These are phyloP conservation scores for Mycteria americana DNA, from an alignment of 2,797 vertebrate genomes.

Conservation along the genomic window DNA sequence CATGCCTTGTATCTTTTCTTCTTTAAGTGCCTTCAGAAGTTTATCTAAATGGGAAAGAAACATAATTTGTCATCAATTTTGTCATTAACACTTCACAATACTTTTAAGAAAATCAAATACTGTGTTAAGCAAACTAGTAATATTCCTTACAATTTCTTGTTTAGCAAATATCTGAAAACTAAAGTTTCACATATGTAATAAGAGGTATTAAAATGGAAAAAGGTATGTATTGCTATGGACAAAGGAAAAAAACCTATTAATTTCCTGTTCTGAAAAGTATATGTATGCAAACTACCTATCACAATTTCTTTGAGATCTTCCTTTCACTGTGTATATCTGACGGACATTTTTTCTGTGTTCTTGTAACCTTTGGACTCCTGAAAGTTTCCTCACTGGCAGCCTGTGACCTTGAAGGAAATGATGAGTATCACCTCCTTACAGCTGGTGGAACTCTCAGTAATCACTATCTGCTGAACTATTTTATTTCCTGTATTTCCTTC, in stretches of 20 bases:
- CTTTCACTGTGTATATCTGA: neutral
- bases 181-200: neutral
- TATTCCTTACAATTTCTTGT: neutral
- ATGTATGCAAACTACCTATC: neutral
- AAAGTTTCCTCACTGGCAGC: neutral
- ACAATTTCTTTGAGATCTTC: neutral
- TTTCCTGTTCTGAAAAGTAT: neutral
- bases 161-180: neutral
- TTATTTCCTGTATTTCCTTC: neutral
- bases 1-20: slow-evolving; percentile 70
- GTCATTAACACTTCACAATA: neutral
- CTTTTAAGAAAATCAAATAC: neutral
- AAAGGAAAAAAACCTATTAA: neutral
- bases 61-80: neutral
- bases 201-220: neutral
- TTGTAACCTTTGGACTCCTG: neutral
- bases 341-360: neutral
- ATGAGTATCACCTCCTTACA: neutral
- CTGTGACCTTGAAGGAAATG: neutral
- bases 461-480: neutral
- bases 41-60: slow-evolving; percentile 70
- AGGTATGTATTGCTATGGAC: neutral
- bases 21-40: slow-evolving; percentile 68
- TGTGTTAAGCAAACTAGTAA: neutral
- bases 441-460: too few species aligned